Conservation (phyloP, 2,888 invertebrate genomes). For the Coelopa pilipes region DNA sequence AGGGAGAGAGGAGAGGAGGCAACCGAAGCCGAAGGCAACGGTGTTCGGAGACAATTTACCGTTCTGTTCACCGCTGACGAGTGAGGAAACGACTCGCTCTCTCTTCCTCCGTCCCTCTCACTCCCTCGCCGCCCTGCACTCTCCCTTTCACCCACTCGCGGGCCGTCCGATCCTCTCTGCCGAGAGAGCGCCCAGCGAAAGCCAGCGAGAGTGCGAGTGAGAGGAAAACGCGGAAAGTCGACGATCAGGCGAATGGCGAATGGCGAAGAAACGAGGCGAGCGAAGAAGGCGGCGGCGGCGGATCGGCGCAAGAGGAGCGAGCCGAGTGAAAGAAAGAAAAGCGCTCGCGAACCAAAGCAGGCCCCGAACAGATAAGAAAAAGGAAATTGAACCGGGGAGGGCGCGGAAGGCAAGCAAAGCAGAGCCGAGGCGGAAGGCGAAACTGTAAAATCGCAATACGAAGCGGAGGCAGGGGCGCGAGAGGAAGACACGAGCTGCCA, state of each 20-base stretch:
- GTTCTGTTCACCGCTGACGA: constrained; percentile 10
- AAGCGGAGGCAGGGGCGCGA: constrained; percentile 36
- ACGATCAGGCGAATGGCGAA: constrained; percentile 49
- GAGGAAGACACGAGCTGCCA: constrained; percentile 45
- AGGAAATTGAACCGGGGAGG: too few species aligned
- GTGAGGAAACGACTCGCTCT: background rate
- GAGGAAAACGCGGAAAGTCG: constrained; percentile 58
- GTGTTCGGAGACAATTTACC: constrained; percentile 26
- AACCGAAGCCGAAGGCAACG: constrained; percentile 13
- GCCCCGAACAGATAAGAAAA: too few species aligned
- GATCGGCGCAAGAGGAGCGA: too few species aligned
- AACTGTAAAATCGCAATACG: background rate
- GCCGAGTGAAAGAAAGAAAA: too few species aligned
- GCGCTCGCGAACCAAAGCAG: too few species aligned
- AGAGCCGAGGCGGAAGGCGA: background rate
- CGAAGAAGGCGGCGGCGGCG: constrained; percentile 7
- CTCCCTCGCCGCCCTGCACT: background rate
- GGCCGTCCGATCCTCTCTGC: background rate
- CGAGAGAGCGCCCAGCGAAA: background rate
- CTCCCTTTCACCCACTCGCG: background rate
- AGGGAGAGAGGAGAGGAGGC: constrained; percentile 14
- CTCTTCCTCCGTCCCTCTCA: constrained; percentile 14
- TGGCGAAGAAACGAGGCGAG: background rate
- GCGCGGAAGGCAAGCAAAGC: too few species aligned
- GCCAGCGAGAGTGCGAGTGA: constrained; percentile 38